Evolutionary conservation across 2,113 vertebrate genomes (phyloP), one percentile per base, ranked within the genome.

Genomic region (Stegastes partitus): DNA sequence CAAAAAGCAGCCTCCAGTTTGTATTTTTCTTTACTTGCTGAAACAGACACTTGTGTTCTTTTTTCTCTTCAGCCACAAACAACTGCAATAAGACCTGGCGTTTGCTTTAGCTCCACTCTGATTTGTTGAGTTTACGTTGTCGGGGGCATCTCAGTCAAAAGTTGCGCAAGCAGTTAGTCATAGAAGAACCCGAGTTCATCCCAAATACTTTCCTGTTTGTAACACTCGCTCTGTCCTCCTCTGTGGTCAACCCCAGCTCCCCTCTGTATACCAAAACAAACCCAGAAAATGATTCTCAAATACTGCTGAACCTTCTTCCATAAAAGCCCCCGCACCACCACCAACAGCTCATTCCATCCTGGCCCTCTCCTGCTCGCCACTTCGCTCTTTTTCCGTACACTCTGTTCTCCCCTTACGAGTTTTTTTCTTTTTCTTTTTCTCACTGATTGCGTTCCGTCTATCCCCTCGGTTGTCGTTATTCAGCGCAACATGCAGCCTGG

Each of bases 301-400:
- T 44, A 12, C 68, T 44, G 61, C 37, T 77, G 64, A 84, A 84
- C 72, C 79, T 55, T 81, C 81, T 74, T 77, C 83, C 80, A 70
- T 72, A 49, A 68, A 57, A 31, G 19, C 77, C 37, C 54, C 49
- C 45, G 10, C 68, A 65, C 19, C 69, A 65, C 19, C 69, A n/a
- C 71, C 76, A 85, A 53, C 69, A 82, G 44, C 88, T 89, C 88
- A 84, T 78, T 91, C 82, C 44, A 67, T 91, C 88, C 90, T 86
- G 86, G 86, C 69, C 73, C 19, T 66, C 61, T 73, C 49, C 50
- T 0, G 1, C 59, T 34, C 11, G 63, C 68, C n/a, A 4, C 68
- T 74, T 54, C 51, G 67, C 57, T 69, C 67, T 84, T 87, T 90
- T 90, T 87, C 87, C 91, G 4, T 26, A 65, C 80, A 72, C 74